A percentile compares a stretch with the other conserved stretches of the same genome.
Evolutionary conservation across 2,888 invertebrate species (phyloP).

Genomic region (Drosophila melanocephala): DNA sequence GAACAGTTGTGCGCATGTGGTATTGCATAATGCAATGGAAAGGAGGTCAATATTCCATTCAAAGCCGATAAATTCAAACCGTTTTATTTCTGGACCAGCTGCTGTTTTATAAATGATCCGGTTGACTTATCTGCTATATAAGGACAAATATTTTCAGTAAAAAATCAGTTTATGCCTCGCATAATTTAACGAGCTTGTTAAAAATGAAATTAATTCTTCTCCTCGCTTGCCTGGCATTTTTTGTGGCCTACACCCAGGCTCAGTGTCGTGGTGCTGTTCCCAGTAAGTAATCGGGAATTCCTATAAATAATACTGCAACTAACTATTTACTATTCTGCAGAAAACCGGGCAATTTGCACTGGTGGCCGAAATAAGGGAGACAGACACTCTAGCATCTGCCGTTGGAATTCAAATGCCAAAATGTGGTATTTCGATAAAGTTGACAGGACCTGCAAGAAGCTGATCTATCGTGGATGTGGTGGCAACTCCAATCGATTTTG

Average conservation of each 20-base stretch:
- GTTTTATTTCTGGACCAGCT: neutral
- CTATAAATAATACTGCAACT: no score
- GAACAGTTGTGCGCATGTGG: neutral
- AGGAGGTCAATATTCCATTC: neutral
- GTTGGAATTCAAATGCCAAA: no score
- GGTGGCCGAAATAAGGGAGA: no score
- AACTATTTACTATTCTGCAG: no score
- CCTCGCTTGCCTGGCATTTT: conserved; percentile 32
- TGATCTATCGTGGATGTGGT: no score
- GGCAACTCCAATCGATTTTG: no score
- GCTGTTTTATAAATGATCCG: neutral
- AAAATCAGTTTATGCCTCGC: neutral
- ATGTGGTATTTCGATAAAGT: no score
- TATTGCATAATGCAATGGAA: neutral
- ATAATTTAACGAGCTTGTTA: neutral
- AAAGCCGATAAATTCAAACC: neutral
- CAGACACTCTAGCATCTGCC: no score
- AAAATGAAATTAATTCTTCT: conserved; percentile 47
- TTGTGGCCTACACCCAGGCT: conserved; percentile 18
- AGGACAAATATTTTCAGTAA: neutral
- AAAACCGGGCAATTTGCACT: no score
- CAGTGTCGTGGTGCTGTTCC: conserved; percentile 16
- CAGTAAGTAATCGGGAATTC: neutral
- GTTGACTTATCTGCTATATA: neutral
- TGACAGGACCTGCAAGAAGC: no score